Percentiles rank a stretch among this genome's conserved stretches.
Conservation (phyloP, 2,888 invertebrate species). For the Julus scandinavius region DNA sequence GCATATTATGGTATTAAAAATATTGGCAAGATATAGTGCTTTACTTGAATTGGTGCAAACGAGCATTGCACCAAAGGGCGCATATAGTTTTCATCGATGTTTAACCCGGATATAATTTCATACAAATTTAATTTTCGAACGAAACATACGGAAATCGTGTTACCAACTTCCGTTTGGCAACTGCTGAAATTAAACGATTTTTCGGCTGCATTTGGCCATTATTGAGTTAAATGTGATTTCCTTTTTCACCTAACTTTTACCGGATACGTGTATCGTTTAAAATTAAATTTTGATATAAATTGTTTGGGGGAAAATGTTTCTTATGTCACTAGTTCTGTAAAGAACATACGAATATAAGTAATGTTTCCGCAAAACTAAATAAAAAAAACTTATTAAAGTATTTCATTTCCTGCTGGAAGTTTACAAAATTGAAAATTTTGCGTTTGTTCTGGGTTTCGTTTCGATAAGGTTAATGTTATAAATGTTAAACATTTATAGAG, state of each 20-base stretch:
- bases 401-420: too few relatives aligned
- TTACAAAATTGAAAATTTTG: too few relatives aligned
- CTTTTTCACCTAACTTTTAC: slow-evolving; percentile 2
- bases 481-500: too few relatives aligned
- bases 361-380: too few relatives aligned
- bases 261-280: slow-evolving; percentile 19
- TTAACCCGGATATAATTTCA: not conserved
- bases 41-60: not conserved
- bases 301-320: too few relatives aligned
- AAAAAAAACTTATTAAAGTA: too few relatives aligned
- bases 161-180: not conserved
- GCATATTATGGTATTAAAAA: not conserved
- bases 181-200: not conserved
- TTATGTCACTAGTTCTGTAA: too few relatives aligned
- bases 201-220: not conserved
- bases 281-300: not conserved
- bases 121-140: not conserved
- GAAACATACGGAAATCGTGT: not conserved
- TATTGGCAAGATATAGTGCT: not conserved
- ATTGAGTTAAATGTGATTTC: slow-evolving; percentile 14
- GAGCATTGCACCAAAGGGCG: not conserved
- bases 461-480: too few relatives aligned
- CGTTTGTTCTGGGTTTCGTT: too few relatives aligned
- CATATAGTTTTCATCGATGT: not conserved
- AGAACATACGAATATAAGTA: too few relatives aligned